phyloP scores from a whole-genome alignment of 2,797 vertebrate genomes.

The Todus mexicanus region DNA sequence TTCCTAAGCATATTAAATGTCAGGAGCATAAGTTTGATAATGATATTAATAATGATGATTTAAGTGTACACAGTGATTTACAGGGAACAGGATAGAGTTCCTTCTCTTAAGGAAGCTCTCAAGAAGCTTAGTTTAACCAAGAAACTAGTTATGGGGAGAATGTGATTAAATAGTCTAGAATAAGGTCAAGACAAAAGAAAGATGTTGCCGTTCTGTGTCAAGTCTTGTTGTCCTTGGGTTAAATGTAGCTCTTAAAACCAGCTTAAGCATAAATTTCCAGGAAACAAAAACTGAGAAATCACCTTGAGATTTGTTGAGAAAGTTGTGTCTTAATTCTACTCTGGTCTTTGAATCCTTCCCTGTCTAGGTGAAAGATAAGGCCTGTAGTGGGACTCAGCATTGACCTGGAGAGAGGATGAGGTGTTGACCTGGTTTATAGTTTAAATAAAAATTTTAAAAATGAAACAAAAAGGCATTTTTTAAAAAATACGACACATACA shows the following conservation, averaged over 20 bases:
- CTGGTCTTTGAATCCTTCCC: background rate
- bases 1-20: background rate
- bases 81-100: background rate
- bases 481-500: no score
- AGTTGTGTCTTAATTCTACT: background rate
- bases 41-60: background rate
- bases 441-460: background rate
- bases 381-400: background rate
- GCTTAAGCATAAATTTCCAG: background rate
- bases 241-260: background rate
- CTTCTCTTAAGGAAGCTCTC: background rate
- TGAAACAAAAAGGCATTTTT: background rate
- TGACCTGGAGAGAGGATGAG: background rate
- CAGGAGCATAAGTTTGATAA: background rate
- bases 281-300: background rate
- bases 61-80: background rate
- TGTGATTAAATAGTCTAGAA: background rate
- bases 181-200: background rate
- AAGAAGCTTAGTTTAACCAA: background rate
- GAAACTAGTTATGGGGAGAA: background rate
- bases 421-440: background rate
- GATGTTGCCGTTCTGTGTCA: background rate
- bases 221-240: background rate
- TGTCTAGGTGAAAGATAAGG: background rate
- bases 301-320: background rate